These are phyloP conservation scores for Cantharis flavilabris DNA, from an alignment of 2,888 invertebrate genomes.

Conservation along the genomic window DNA sequence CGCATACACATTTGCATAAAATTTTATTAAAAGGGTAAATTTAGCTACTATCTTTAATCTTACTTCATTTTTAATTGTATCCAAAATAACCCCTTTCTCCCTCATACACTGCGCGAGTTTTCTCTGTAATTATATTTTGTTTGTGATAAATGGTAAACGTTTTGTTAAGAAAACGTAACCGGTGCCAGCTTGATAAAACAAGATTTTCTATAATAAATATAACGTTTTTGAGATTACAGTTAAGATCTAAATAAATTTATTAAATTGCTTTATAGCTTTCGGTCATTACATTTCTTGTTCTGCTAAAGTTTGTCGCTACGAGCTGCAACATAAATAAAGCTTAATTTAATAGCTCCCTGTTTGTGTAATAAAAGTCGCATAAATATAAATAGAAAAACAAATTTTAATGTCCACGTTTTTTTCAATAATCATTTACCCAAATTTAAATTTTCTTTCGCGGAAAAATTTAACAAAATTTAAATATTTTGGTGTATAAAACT, in stretches of 20 bases:
- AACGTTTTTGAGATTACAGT: constrained; percentile 22
- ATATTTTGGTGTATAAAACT: too few relatives aligned
- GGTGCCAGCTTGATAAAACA: constrained; percentile 14
- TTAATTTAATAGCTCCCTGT: constrained; percentile 26
- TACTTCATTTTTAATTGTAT: constrained; percentile 11
- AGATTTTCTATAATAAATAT: constrained; percentile 9
- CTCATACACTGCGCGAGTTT: neutral
- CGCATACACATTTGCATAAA: constrained; percentile 24
- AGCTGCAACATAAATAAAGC: constrained; percentile 27
- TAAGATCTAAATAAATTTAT: constrained; percentile 38
- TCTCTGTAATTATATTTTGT: neutral
- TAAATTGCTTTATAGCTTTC: constrained; percentile 37
- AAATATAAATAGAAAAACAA: constrained; percentile 22
- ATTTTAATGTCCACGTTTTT: neutral
- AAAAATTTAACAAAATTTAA: neutral
- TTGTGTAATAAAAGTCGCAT: constrained; percentile 27
- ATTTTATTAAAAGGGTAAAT: constrained; percentile 27
- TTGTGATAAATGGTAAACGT: neutral
- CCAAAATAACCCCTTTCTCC: neutral
- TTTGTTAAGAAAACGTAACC: neutral
- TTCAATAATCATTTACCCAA: neutral
- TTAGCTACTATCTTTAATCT: constrained; percentile 18
- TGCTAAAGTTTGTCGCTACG: constrained; percentile 24
- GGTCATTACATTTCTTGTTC: constrained; percentile 32
- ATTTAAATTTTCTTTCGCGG: neutral